These are phyloP conservation scores for Denticeps clupeoides DNA, from an alignment of 2,797 vertebrate genomes.

Conservation along the genomic window DNA sequence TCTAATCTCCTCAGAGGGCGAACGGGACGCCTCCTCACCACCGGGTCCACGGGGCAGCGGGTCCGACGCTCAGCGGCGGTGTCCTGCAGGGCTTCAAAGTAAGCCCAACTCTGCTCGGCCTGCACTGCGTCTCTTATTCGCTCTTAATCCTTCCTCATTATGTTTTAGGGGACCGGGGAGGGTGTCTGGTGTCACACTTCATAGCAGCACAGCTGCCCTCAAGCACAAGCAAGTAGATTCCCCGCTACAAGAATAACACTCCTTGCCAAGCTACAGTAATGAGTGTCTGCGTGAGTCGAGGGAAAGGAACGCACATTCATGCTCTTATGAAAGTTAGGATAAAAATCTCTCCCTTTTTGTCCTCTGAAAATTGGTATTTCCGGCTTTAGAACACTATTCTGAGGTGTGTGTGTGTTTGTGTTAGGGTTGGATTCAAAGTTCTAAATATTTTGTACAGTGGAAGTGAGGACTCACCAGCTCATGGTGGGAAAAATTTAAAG, in stretches of 20 bases:
- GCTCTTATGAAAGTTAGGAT: conserved; percentile 30
- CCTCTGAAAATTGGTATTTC: conserved; percentile 36
- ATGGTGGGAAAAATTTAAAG: too few species aligned
- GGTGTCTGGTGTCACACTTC: neutral
- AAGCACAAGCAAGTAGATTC: too few species aligned
- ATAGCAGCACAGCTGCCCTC: too few species aligned
- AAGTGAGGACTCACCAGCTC: conserved; percentile 51
- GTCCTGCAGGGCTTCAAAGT: neutral
- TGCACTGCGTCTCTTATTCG: neutral
- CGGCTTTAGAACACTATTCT: too few species aligned
- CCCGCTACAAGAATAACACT: too few species aligned
- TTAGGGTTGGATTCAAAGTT: conserved; percentile 13
- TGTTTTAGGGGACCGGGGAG: neutral
- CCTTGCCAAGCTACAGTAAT: too few species aligned
- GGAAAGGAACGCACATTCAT: too few species aligned
- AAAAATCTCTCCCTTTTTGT: conserved; percentile 47
- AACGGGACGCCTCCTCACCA: too few species aligned
- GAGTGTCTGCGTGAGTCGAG: too few species aligned
- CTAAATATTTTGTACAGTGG: conserved; percentile 36
- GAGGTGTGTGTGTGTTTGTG: conserved; percentile 38
- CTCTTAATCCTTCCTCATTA: neutral
- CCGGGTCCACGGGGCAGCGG: neutral
- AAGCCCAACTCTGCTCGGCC: neutral
- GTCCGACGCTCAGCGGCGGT: neutral
- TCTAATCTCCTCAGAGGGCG: conserved; percentile 9